Evolutionary conservation across 2,888 invertebrate species (phyloP).

Genomic region (Anthoptus insignis): DNA sequence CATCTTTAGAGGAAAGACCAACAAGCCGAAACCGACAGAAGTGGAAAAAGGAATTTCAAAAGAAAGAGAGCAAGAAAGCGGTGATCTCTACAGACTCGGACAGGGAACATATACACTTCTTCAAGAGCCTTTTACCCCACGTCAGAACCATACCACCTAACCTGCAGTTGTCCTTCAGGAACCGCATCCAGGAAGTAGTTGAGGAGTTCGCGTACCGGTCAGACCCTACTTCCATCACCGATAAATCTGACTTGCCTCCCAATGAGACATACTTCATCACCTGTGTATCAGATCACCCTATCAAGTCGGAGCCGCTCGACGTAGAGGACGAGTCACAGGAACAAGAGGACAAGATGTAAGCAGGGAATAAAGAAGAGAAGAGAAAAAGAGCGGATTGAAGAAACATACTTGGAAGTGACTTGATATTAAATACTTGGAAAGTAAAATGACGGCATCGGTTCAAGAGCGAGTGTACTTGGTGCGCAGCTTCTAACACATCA

Average conservation of each 20-base stretch:
- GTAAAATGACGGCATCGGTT: no score
- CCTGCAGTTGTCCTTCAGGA: conserved; percentile 30
- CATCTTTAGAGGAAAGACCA: not conserved
- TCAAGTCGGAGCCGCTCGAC: conserved; percentile 13
- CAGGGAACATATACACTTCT: conserved; percentile 33
- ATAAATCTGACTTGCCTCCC: not conserved
- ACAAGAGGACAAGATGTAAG: conserved; percentile 14
- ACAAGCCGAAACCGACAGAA: not conserved
- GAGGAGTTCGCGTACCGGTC: conserved; percentile 36
- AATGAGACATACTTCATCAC: conserved; percentile 23
- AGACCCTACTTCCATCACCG: not conserved
- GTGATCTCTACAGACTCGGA: not conserved
- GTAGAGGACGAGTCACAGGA: conserved; percentile 2
- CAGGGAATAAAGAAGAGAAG: no score
- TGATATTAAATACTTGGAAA: no score
- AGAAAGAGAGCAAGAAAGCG: not conserved
- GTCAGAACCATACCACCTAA: conserved; percentile 23
- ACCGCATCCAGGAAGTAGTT: conserved; percentile 28
- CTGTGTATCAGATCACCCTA: not conserved
- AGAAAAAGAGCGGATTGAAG: no score
- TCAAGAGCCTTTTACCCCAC: conserved; percentile 32
- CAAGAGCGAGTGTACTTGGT: no score
- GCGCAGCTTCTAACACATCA: no score
- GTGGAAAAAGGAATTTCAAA: not conserved
- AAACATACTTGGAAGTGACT: no score